Evolutionary conservation across 2,113 vertebrate species (phyloP), one percentile per base, ranked within the genome.

Genomic region (Vireo altiloquus): DNA sequence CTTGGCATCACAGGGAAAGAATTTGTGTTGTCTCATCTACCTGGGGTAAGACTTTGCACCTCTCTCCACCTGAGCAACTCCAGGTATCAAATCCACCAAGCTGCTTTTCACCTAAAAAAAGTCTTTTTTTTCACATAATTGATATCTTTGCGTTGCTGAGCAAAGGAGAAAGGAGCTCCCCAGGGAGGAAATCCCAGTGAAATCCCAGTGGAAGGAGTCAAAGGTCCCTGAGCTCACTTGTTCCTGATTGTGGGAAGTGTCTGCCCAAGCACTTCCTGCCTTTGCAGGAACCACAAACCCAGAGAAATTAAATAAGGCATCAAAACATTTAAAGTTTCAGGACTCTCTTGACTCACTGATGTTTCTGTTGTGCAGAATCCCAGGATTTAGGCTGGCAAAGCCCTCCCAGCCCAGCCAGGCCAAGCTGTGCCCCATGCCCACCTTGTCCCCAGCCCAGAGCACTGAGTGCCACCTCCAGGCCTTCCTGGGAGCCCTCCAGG

Each of bases 11-110:
- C 40, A 42, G 52, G 47, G 39, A 53, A 86, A 80, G 74, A 5
- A 49, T 13, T 11, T 60, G 17, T 56, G 49, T 47, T 49, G 8
- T 7, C 24, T 72, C 59, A 19, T 27, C 16, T 27, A 11, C 23
- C 18, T 11, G 37, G 21, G 11, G 17, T 37, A n/a, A 88, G 78
- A 70, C 11, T 75, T 53, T 54, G 33, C 25, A 35, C 40, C 71
- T 49, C 56, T 40, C 13, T 42, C 0, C 1, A 49, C 19, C 35
- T 30, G 15, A 60, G 15, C 1, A 2, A 22, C 4, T 42, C 3
- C 24, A 15, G 9, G 8, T 27, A 7, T 5, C 27, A 14, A 17
- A 4, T 16, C 35, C 46, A 86, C 40, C 2, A 11, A 75, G 8
- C 2, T 8, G 5, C 16, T 54, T 74, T 71, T n/a, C 35, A 33